Evolutionary conservation across 2,797 vertebrate genomes (phyloP), one percentile per base, ranked within the genome.

Genomic region (Sebastes taczanowskii): DNA sequence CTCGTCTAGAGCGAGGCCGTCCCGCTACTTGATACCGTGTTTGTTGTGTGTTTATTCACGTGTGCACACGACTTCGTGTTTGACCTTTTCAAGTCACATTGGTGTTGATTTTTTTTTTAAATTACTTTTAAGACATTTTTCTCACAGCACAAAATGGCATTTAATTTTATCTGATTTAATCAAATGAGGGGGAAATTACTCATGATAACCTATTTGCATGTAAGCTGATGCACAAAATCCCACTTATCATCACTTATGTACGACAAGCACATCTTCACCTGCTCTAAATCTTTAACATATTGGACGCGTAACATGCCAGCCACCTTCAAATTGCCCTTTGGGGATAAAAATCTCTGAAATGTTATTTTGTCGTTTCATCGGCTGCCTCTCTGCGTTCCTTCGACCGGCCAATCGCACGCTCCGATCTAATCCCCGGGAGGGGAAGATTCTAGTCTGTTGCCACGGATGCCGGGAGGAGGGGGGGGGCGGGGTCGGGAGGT

Each of bases 361-460:
- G 90, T 91, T 94, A 91, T 93, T 90, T 89, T 87, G 82, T 81
- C 88, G 29, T 91, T 94, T 93, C 91, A 92, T 93, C 78, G 74
- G 79, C 78, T 85, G 80, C 78, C 86, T 83, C 80, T 49, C 72
- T 63, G 68, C 66, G 52, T 70, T 90, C 77, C 80, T 73, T 80
- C 58, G 67, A 89, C 80, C 75, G 46, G 81, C 92, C 93, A 91
- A 95, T 94, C 89, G 77, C 77, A 32, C 65, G 34, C 78, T 72
- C 71, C 61, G 38, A 90, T 94, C 91, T 95, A 94, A 95, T 95
- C 93, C 95, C 93, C 84, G 22, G 69, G 91, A 87, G 93, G 93
- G 87, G 71, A 78, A 85, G 87, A 88, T 89, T 92, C 84, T 81
- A 78, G 89, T 89, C 81, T 81, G 91, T 90, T 88, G 88, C 92